These are phyloP conservation scores for Ashinkailepas kermadecensis DNA, from an alignment of 2,888 invertebrate genomes.

Conservation along the genomic window DNA sequence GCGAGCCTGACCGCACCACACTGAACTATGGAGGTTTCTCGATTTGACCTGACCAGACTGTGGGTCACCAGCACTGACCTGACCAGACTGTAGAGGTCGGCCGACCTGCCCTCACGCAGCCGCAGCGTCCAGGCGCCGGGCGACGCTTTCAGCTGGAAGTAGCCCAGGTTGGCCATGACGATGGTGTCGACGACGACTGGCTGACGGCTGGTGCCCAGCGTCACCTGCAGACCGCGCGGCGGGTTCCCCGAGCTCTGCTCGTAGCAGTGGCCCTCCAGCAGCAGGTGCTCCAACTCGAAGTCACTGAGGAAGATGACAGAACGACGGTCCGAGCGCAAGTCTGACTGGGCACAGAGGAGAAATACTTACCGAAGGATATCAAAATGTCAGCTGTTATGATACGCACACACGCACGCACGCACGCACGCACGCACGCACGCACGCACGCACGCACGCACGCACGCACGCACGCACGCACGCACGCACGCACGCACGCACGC, in stretches of 20 bases:
- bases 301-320: slow-evolving; percentile 56
- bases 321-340: neutral
- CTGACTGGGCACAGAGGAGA: neutral
- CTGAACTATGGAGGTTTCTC: no score
- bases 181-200: slow-evolving; percentile 72
- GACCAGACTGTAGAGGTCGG: slow-evolving; percentile 86
- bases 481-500: neutral
- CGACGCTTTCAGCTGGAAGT: slow-evolving; percentile 95
- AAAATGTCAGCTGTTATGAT: neutral
- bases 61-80: slow-evolving; percentile 55
- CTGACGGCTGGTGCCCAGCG: slow-evolving; percentile 64
- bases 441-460: neutral
- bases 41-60: no score
- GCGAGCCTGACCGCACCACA: no score
- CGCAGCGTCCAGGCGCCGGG: slow-evolving; percentile 91
- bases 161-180: slow-evolving; percentile 99
- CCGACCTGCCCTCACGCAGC: slow-evolving; percentile 84
- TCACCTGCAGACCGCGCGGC: slow-evolving; percentile 93
- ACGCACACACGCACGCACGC: neutral
- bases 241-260: slow-evolving; percentile 81
- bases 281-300: slow-evolving; percentile 88
- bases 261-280: slow-evolving; percentile 95
- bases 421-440: neutral
- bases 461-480: neutral
- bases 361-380: neutral